Evolutionary conservation across 1,140 invertebrate genomes (phyloP).

Genomic region (Cydia splendana): DNA sequence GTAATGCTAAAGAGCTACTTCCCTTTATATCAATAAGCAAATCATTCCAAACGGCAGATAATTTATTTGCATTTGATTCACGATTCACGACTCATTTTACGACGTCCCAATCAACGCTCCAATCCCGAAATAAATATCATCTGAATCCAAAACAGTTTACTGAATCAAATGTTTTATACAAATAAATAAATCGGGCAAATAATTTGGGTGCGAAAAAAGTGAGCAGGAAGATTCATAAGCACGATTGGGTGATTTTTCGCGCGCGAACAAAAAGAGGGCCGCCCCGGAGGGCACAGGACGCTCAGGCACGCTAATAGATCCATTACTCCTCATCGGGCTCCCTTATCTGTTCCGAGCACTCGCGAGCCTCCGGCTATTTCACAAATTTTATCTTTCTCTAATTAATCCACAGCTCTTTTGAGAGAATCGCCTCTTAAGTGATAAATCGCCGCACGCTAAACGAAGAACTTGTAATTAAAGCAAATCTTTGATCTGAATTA

Average conservation of each 20-base stretch:
- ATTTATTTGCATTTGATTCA: constrained; percentile 48
- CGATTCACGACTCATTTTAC: constrained; percentile 42
- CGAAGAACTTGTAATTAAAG: constrained; percentile 65
- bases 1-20: constrained; percentile 30
- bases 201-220: constrained; percentile 42
- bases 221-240: constrained; percentile 48
- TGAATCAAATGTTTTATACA: constrained; percentile 51
- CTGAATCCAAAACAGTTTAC: constrained; percentile 48
- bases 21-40: constrained; percentile 43
- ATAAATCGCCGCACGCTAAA: constrained; percentile 63
- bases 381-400: constrained; percentile 75
- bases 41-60: constrained; percentile 42
- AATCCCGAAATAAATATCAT: constrained; percentile 47
- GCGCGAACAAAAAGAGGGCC: constrained; percentile 48
- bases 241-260: constrained; percentile 52
- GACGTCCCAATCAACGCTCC: constrained; percentile 45
- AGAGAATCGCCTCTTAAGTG: constrained; percentile 66
- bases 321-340: constrained; percentile 61
- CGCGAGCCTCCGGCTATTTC: constrained; percentile 61
- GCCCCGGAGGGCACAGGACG: constrained; percentile 41
- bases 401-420: constrained; percentile 70
- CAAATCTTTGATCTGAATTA: constrained; percentile 68
- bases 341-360: constrained; percentile 68
- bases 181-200: constrained; percentile 50
- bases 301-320: constrained; percentile 59